A percentile compares a stretch with the other conserved stretches of the same genome.
phyloP scores from a whole-genome alignment of 1,140 invertebrate species.

The Pseudomyrmex pallidus region DNA sequence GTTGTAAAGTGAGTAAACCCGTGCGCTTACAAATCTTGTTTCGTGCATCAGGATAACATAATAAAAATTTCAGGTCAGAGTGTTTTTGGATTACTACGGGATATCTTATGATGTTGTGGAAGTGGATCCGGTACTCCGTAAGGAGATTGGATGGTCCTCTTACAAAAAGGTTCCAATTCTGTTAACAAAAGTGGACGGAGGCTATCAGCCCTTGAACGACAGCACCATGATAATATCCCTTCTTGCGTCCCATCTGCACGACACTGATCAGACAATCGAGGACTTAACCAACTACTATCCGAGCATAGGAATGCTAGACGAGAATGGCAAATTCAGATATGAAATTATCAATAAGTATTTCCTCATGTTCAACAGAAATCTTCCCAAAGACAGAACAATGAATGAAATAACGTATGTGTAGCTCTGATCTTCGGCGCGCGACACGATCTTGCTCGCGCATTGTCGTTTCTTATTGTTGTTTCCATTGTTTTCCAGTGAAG shows the following conservation, averaged over 20 bases:
- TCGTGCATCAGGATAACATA: background rate
- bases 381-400: constrained; percentile 85
- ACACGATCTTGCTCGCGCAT: background rate
- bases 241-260: constrained; percentile 91
- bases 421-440: background rate
- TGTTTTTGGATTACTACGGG: constrained; percentile 97
- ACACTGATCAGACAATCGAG: constrained; percentile 87
- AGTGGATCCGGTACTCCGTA: constrained; percentile 96
- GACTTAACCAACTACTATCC: constrained; percentile 95
- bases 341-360: constrained; percentile 98
- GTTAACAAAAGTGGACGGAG: constrained; percentile 90
- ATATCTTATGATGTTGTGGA: constrained; percentile 98
- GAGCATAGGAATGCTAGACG: constrained; percentile 88
- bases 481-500: constrained; percentile 88
- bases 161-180: constrained; percentile 99
- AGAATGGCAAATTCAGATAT: constrained; percentile 88
- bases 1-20: constrained; percentile 92
- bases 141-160: constrained; percentile 96
- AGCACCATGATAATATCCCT: constrained; percentile 97
- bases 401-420: constrained; percentile 87
- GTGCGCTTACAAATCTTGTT: background rate
- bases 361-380: constrained; percentile 92
- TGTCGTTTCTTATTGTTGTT: constrained; percentile 18
- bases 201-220: constrained; percentile 95
- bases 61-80: constrained; percentile 87